These are phyloP conservation scores for Pygoscelis antarcticus DNA, from an alignment of 2,113 vertebrate species.

Conservation along the genomic window DNA sequence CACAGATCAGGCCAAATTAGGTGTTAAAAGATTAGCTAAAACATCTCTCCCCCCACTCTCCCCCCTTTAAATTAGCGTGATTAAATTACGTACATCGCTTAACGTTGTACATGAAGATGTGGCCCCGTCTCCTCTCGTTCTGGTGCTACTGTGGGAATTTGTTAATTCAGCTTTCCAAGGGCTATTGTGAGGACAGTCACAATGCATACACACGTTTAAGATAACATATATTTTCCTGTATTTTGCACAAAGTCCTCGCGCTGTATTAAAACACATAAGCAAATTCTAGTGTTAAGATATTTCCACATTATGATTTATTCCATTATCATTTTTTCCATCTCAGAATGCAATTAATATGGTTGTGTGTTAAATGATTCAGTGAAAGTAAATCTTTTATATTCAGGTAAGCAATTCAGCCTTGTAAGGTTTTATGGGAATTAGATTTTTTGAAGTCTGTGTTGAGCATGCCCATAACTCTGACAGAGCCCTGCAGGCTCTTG, in stretches of 20 bases:
- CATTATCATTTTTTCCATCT: slow-evolving; percentile 79
- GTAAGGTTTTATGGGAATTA: slow-evolving; percentile 94
- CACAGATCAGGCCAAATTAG: slow-evolving; percentile 45
- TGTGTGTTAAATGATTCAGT: slow-evolving; percentile 94
- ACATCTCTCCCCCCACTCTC: not conserved
- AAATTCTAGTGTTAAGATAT: slow-evolving; percentile 39
- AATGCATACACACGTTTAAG: slow-evolving; percentile 31
- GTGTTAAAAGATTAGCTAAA: slow-evolving; percentile 54
- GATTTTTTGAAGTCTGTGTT: slow-evolving; percentile 96
- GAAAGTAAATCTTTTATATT: slow-evolving; percentile 96
- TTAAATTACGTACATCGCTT: slow-evolving; percentile 38
- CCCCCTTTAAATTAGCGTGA: slow-evolving; percentile 18
- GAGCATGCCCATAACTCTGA: slow-evolving; percentile 96
- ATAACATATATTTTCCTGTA: slow-evolving; percentile 24
- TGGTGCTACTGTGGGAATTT: slow-evolving; percentile 46
- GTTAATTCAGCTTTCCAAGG: slow-evolving; percentile 56
- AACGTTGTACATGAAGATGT: not conserved
- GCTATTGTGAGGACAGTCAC: slow-evolving; percentile 35
- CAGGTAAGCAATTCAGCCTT: slow-evolving; percentile 94
- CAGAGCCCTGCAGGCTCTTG: slow-evolving; percentile 98
- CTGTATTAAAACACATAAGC: slow-evolving; percentile 34
- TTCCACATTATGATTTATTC: slow-evolving; percentile 57
- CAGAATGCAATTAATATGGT: slow-evolving; percentile 87
- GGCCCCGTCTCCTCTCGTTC: not conserved
- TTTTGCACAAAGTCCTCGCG: slow-evolving; percentile 26